phyloP scores from a whole-genome alignment of 2,888 invertebrate genomes.

The Nipponacmea schrenckii region DNA sequence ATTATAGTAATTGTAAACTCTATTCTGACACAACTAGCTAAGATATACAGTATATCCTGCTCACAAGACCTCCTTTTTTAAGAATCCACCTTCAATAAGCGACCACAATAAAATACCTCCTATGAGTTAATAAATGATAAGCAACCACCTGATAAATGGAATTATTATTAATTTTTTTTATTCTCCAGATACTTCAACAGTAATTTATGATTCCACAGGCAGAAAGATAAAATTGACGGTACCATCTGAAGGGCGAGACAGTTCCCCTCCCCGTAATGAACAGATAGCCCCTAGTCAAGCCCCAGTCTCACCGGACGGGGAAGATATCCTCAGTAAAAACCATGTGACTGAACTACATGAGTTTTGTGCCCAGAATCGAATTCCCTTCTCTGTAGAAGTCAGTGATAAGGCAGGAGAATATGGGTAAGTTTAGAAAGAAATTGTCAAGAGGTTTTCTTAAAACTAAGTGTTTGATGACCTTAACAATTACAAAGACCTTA shows the following conservation, averaged over 20 bases:
- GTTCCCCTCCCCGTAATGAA: neutral
- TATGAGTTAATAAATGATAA: too few relatives aligned
- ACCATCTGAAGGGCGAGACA: neutral
- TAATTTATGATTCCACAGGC: conserved; percentile 41
- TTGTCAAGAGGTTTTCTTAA: too few relatives aligned
- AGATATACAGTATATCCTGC: too few relatives aligned
- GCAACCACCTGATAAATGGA: too few relatives aligned
- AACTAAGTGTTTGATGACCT: too few relatives aligned
- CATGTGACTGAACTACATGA: conserved; percentile 44
- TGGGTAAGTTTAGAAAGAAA: conserved; percentile 53
- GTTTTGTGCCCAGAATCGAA: conserved; percentile 40
- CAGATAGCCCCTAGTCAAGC: neutral
- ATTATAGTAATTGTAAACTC: too few relatives aligned
- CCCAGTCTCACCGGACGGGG: neutral
- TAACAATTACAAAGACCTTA: too few relatives aligned
- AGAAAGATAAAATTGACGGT: conserved; percentile 29
- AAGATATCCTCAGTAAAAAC: conserved; percentile 31
- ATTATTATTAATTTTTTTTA: too few relatives aligned
- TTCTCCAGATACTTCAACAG: neutral
- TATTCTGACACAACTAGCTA: too few relatives aligned
- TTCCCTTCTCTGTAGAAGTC: conserved; percentile 42
- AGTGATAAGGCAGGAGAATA: conserved; percentile 45
- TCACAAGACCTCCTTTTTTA: too few relatives aligned
- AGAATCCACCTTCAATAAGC: too few relatives aligned
- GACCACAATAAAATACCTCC: too few relatives aligned